phyloP scores from a whole-genome alignment of 2,113 vertebrate genomes.

The Corydoras sp. region DNA sequence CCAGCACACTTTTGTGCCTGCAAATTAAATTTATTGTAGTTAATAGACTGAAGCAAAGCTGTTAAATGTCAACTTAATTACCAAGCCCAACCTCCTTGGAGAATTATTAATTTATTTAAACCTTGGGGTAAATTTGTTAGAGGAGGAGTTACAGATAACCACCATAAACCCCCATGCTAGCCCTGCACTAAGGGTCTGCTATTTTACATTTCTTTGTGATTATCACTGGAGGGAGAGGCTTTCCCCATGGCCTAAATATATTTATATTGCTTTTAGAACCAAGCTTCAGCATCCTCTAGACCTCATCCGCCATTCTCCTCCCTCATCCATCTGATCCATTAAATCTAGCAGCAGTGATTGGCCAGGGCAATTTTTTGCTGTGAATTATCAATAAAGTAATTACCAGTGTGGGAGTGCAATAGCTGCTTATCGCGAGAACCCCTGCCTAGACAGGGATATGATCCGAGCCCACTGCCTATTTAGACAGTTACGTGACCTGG shows the following conservation, averaged over 20 bases:
- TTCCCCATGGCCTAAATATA: slow-evolving; percentile 69
- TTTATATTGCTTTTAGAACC: slow-evolving; percentile 72
- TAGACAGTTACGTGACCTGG: slow-evolving; percentile 68
- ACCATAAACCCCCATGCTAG: slow-evolving; percentile 42
- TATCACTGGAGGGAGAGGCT: slow-evolving; percentile 68
- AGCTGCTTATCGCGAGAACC: slow-evolving; percentile 68
- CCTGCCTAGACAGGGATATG: slow-evolving; percentile 62
- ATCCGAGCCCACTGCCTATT: slow-evolving; percentile 65
- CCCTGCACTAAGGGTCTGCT: slow-evolving; percentile 61
- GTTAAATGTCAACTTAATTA: slow-evolving; percentile 77
- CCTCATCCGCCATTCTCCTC: slow-evolving; percentile 21
- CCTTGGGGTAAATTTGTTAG: slow-evolving; percentile 69
- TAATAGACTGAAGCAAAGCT: slow-evolving; percentile 74
- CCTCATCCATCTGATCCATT: slow-evolving; percentile 59
- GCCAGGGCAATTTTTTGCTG: slow-evolving; percentile 63
- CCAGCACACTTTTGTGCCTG: slow-evolving; percentile 64
- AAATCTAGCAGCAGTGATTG: slow-evolving; percentile 65
- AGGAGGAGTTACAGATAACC: slow-evolving; percentile 71
- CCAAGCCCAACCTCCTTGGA: slow-evolving; percentile 71
- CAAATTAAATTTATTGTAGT: slow-evolving; percentile 77
- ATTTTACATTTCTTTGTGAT: slow-evolving; percentile 74
- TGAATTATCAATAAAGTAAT: slow-evolving; percentile 81
- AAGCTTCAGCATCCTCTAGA: slow-evolving; percentile 50
- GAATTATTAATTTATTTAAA: slow-evolving; percentile 74
- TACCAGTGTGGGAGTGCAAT: slow-evolving; percentile 65